Conservation (phyloP, 2,797 vertebrate genomes). For the Tolypeutes matacus region DNA sequence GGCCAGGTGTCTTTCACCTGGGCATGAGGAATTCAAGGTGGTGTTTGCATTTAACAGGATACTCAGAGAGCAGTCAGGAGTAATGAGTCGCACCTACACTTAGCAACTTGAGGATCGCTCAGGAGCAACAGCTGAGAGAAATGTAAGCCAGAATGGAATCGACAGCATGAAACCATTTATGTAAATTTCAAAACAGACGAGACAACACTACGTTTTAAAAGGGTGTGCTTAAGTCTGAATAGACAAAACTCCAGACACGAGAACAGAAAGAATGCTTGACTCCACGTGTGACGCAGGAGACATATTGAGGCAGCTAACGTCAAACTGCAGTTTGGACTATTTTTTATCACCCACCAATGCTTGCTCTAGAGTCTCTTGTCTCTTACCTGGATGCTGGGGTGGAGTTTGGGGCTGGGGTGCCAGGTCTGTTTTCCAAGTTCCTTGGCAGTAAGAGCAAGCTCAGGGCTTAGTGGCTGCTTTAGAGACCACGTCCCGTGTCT, state of each 20-base stretch:
- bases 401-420: not conserved
- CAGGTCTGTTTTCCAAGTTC: not conserved
- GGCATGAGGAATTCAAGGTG: not conserved
- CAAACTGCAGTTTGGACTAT: not conserved
- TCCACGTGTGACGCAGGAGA: not conserved
- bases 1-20: not conserved
- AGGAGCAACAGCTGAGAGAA: not conserved
- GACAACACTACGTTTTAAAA: not conserved
- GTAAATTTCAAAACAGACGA: not conserved
- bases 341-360: not conserved
- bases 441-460: not conserved
- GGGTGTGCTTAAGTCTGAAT: not conserved
- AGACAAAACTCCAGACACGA: not conserved
- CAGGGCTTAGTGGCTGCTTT: constrained; percentile 11
- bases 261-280: not conserved
- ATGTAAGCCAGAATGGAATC: not conserved
- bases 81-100: not conserved
- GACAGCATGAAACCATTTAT: not conserved
- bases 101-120: not conserved
- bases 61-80: not conserved
- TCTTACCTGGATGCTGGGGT: not conserved
- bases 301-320: not conserved
- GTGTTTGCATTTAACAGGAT: rapidly evolving
- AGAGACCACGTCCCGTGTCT: constrained; percentile 12
- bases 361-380: not conserved